These are phyloP conservation scores for Miniopterus natalensis DNA, from an alignment of 2,113 vertebrate genomes.

Conservation along the genomic window DNA sequence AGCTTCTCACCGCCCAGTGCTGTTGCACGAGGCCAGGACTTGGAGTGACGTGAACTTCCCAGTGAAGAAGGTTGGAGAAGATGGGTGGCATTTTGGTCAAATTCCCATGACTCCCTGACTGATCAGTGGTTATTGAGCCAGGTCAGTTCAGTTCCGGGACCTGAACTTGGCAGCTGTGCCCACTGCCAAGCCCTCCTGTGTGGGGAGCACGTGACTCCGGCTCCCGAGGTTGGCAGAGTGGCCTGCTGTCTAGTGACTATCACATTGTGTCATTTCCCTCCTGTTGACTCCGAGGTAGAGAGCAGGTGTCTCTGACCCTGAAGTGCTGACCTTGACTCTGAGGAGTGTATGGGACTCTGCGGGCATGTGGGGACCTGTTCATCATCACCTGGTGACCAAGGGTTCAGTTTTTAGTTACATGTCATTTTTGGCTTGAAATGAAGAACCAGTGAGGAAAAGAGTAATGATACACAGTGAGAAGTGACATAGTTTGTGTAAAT, in stretches of 20 bases:
- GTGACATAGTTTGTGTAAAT: neutral
- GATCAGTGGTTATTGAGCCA: fast-evolving
- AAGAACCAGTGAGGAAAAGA: neutral
- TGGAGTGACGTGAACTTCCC: neutral
- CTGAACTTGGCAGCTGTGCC: too few species aligned
- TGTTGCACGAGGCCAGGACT: neutral
- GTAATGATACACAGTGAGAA: neutral
- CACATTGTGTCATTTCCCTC: fast-evolving
- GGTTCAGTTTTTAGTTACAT: neutral
- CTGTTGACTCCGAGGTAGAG: neutral
- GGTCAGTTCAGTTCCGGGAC: neutral
- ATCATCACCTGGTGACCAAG: neutral
- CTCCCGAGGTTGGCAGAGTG: neutral
- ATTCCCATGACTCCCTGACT: fast-evolving
- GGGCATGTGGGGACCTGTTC: neutral
- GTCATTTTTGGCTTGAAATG: constrained; percentile 15
- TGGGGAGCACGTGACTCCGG: neutral
- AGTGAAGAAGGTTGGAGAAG: neutral
- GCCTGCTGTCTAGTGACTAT: neutral
- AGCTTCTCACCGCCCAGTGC: neutral
- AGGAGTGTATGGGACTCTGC: neutral
- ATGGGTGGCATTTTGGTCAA: fast-evolving
- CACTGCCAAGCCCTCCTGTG: fast-evolving
- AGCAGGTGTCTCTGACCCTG: neutral
- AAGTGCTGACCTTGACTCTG: neutral